Percentiles rank a stretch among this genome's conserved stretches.
phyloP scores from a whole-genome alignment of 2,888 invertebrate species.

The Hemithea aestivaria region DNA sequence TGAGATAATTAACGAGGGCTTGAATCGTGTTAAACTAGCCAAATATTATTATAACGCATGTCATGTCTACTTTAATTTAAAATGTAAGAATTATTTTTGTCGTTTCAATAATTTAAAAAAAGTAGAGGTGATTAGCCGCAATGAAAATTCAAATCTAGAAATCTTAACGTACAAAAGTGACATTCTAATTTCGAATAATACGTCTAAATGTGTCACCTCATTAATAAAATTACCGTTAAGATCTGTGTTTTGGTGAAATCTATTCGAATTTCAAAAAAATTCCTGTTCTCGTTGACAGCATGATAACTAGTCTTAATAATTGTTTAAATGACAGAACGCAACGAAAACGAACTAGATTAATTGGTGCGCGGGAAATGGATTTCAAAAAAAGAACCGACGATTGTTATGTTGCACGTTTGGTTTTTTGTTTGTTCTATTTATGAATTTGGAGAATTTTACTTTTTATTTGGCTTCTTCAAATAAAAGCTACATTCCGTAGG shows the following conservation, averaged over 20 bases:
- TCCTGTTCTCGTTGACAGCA: constrained; percentile 45
- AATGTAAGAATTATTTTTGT: no score
- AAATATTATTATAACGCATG: no score
- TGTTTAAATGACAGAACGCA: constrained; percentile 68
- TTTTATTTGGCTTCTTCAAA: constrained; percentile 10
- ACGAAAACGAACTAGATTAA: constrained; percentile 57
- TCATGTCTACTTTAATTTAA: no score
- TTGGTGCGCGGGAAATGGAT: constrained; percentile 46
- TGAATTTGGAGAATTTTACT: constrained; percentile 21
- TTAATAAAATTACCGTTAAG: constrained; percentile 32
- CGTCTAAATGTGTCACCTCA: constrained; percentile 12
- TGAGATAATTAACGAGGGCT: constrained; percentile 56
- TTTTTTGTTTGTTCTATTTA: constrained; percentile 45
- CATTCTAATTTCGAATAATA: neutral
- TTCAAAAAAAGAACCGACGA: constrained; percentile 55
- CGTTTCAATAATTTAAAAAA: no score
- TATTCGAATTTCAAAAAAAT: constrained; percentile 16
- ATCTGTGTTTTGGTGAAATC: constrained; percentile 22
- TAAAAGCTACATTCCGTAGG: neutral
- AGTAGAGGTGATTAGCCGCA: no score
- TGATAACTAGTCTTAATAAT: constrained; percentile 64
- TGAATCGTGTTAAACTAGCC: constrained; percentile 9
- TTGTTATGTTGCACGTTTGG: constrained; percentile 44
- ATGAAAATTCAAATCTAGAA: no score
- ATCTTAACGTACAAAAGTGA: no score